Percentiles rank a stretch among this genome's conserved stretches.
phyloP scores from a whole-genome alignment of 2,113 vertebrate genomes.

The Periophthalmus modestus region DNA sequence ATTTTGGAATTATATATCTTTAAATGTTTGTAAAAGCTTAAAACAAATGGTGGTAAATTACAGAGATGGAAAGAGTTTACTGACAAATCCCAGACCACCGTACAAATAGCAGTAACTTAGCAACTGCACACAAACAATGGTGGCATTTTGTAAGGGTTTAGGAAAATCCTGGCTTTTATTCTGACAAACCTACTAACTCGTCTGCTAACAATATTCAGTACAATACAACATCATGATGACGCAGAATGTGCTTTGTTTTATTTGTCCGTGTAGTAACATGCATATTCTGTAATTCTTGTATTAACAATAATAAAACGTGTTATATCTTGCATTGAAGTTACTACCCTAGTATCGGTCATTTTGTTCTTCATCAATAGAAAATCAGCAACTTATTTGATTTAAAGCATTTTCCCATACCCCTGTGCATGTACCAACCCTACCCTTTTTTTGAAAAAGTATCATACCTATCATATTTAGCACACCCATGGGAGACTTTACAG shows the following conservation, averaged over 20 bases:
- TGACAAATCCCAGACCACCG: constrained; percentile 42
- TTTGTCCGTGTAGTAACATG: neutral
- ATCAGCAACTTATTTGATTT: neutral
- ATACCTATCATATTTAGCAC: constrained; percentile 35
- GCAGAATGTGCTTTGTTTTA: neutral
- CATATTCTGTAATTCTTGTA: neutral
- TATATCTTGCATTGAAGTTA: neutral
- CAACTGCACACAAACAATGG: constrained; percentile 55
- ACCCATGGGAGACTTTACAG: constrained; percentile 3
- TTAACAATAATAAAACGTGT: neutral
- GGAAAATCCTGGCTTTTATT: constrained; percentile 21
- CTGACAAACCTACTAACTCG: constrained; percentile 29
- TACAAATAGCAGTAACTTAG: constrained; percentile 54
- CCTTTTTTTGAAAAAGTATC: constrained; percentile 2
- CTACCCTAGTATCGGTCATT: neutral
- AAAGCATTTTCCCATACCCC: neutral
- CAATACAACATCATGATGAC: neutral
- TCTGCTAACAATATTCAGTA: constrained; percentile 34
- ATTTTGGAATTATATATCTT: constrained; percentile 14
- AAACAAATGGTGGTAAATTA: constrained; percentile 19
- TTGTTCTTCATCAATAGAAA: constrained; percentile 3
- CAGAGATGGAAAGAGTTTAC: neutral
- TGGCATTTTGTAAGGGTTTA: constrained; percentile 25
- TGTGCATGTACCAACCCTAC: neutral
- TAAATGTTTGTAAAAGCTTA: neutral